Evolutionary conservation across 2,113 vertebrate species (phyloP).

Genomic region (Benitochromis conjunctus): DNA sequence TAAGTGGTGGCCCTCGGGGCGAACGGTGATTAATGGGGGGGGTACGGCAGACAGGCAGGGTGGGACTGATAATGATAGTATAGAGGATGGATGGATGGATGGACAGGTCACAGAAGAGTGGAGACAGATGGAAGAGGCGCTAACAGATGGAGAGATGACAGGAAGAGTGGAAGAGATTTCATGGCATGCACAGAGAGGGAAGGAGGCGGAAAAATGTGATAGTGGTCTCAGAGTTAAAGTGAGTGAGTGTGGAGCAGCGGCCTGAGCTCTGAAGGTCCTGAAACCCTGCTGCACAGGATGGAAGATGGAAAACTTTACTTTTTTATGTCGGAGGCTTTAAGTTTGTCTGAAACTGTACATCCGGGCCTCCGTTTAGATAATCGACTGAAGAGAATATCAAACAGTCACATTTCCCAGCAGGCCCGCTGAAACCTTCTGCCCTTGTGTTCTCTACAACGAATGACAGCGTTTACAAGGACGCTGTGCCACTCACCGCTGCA

Average conservation of each 20-base stretch:
- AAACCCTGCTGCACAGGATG: not conserved
- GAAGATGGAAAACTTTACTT: not conserved
- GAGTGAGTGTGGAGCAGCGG: not conserved
- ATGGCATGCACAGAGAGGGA: not conserved
- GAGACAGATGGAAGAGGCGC: conserved; percentile 39
- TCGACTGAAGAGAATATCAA: not conserved
- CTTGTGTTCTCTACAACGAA: not conserved
- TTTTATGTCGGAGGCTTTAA: not conserved
- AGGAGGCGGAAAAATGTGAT: not conserved
- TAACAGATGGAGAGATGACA: conserved; percentile 43
- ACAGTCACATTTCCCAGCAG: not conserved
- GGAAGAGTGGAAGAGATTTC: conserved; percentile 15
- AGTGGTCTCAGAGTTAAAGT: not conserved
- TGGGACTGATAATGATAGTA: not conserved
- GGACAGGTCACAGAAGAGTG: not conserved
- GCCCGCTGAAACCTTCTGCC: not conserved
- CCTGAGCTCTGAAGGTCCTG: not conserved
- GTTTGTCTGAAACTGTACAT: not conserved
- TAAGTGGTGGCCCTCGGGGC: not conserved
- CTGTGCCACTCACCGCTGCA: not conserved
- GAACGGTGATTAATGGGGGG: conserved; percentile 10
- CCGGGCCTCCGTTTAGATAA: not conserved
- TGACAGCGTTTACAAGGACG: not conserved
- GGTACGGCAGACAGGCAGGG: not conserved
- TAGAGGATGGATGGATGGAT: not conserved